These are phyloP conservation scores for Dynastes maya DNA, from an alignment of 2,888 invertebrate species.

Conservation along the genomic window DNA sequence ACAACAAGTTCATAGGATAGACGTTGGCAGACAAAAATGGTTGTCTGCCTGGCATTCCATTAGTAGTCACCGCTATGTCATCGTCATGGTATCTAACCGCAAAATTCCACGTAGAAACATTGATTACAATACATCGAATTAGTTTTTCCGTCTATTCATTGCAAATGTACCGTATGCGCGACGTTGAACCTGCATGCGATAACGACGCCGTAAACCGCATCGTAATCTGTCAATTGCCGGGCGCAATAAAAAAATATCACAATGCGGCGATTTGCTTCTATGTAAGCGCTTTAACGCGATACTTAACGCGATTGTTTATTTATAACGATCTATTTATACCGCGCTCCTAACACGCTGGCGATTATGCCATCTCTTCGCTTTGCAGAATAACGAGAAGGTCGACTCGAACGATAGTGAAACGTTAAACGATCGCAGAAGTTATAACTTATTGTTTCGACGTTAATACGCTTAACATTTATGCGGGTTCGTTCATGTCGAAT, in stretches of 20 bases:
- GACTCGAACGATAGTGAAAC: constrained; percentile 15
- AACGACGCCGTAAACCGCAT: background rate
- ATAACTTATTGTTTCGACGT: constrained; percentile 37
- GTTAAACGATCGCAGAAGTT: constrained; percentile 7
- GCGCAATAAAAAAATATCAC: background rate
- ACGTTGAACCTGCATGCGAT: background rate
- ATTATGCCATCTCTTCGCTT: background rate
- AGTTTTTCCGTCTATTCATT: constrained; percentile 6
- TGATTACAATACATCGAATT: constrained; percentile 26
- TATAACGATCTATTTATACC: constrained; percentile 44
- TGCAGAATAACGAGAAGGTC: constrained; percentile 28
- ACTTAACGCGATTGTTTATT: constrained; percentile 41
- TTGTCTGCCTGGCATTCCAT: constrained; percentile 9
- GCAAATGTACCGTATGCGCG: background rate
- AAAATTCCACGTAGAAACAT: constrained; percentile 18
- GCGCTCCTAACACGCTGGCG: constrained; percentile 15
- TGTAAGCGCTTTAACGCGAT: constrained; percentile 17
- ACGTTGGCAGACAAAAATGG: no score
- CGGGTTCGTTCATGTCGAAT: background rate
- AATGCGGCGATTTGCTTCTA: background rate
- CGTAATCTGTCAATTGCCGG: constrained; percentile 23
- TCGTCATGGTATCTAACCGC: constrained; percentile 19
- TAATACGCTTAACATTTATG: constrained; percentile 17
- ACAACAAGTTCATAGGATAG: no score
- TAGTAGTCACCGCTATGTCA: constrained; percentile 1